Percentiles rank a stretch among this genome's conserved stretches.
phyloP scores from a whole-genome alignment of 2,888 invertebrate genomes.

The Dryococelus australis region DNA sequence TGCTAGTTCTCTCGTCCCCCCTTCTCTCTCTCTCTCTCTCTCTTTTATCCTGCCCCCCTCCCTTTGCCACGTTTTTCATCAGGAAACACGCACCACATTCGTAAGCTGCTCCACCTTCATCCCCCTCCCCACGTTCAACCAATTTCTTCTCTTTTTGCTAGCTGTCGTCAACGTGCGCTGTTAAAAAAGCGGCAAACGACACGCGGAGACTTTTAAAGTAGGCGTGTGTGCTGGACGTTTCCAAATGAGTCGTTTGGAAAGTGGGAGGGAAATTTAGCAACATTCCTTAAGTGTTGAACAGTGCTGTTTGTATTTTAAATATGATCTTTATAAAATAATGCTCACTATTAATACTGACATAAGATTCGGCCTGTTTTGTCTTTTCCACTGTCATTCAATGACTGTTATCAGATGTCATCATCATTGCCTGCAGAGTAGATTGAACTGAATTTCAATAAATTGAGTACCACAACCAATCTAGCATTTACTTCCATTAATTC shows the following conservation, averaged over 20 bases:
- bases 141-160: neutral
- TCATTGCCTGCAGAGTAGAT: too few species aligned
- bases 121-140: neutral
- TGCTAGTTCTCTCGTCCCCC: neutral
- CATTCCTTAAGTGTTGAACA: too few species aligned
- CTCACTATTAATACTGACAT: too few species aligned
- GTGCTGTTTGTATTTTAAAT: too few species aligned
- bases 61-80: neutral
- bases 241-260: neutral
- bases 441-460: too few species aligned
- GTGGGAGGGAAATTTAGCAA: neutral
- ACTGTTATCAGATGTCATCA: too few species aligned
- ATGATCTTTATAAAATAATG: too few species aligned
- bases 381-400: too few species aligned
- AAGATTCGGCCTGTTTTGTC: too few species aligned
- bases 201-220: neutral
- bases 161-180: neutral
- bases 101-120: neutral
- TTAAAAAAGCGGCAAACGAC: neutral
- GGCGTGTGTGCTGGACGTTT: neutral
- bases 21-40: neutral
- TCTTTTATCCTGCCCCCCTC: neutral
- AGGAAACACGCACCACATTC: conserved; percentile 8
- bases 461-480: too few species aligned
- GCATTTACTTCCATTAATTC: too few species aligned